Base-by-base conservation (phyloP, 1,140 invertebrate species). In the Thereuonema tuberculata region DNA sequence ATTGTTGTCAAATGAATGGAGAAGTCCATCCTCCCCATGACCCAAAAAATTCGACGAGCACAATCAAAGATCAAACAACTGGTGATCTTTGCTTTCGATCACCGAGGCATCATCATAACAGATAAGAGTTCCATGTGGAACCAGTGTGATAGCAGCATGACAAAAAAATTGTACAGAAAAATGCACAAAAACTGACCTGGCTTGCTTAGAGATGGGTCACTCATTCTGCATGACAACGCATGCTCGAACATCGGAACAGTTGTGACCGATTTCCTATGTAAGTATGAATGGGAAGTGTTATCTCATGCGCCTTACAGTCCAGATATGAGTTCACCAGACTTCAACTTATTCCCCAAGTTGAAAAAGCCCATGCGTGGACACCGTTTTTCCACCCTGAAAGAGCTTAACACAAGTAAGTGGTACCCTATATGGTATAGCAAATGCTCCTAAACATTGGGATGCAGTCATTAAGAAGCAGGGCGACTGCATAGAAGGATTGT, bases 391-490 rank as follows among this genome's bases (percentile, higher is more conserved):
- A 9, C 31, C 17, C 31, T 9, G 31, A 17, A 37, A 37, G 31
- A 37, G 31, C 31, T 37, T 37, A 9, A 37, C 31, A 61, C n/a
- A 65, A 58, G 24, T 60, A 55, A 54, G 28, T 61, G n/a, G 23
- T 20, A 20, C 20, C 54, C 27, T 17, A 24, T 14, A n/a, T 9
- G 48, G 2, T 27, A 27, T 27, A 58, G 28, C 21, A 25, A 28
- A 52, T 15, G 5, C n/a, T 52, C 25, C 25, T 15, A 26, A n/a
- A 23, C 25, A 15, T 52, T 52, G 15, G 49, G 49, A 52, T 23
- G 5, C 26, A 59, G 28, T 54, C 1, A 25, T 55, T 25, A 12
- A 56, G 54, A 31, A 0, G 26, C 21, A 57, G 17, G 5, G 20
- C 20, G 1, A 31, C 23, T 23, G n/a, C 17, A 37, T 37, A 9